A percentile compares a stretch with the other conserved stretches of the same genome.
phyloP scores from a whole-genome alignment of 2,797 vertebrate species.

The Mionectes olivaceus region DNA sequence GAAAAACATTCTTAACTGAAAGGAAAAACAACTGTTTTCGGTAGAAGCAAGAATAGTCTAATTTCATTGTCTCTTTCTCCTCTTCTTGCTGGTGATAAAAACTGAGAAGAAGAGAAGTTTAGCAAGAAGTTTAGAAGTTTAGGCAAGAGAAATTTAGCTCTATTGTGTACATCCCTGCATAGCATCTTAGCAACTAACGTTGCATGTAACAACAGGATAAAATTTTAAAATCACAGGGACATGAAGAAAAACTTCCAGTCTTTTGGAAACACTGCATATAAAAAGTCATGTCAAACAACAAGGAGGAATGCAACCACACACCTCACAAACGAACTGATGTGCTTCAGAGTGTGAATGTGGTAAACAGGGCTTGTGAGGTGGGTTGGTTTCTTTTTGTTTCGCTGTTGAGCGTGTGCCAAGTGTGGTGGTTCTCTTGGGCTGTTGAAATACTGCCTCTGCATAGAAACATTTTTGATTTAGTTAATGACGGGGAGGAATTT shows the following conservation, averaged over 20 bases:
- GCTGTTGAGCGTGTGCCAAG: background rate
- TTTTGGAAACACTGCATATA: background rate
- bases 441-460: background rate
- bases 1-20: background rate
- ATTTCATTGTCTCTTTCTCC: background rate
- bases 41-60: background rate
- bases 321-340: background rate
- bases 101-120: background rate
- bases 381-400: background rate
- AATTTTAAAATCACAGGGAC: background rate
- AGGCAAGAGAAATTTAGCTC: background rate
- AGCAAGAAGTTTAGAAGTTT: too few species aligned
- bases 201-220: background rate
- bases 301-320: background rate
- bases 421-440: background rate
- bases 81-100: background rate
- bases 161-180: background rate
- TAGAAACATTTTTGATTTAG: background rate
- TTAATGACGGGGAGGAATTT: background rate
- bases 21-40: background rate
- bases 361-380: background rate
- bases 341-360: background rate
- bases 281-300: background rate
- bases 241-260: background rate
- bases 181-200: background rate